phyloP scores from a whole-genome alignment of 2,113 vertebrate species.

The Periophthalmodon schlosseri region DNA sequence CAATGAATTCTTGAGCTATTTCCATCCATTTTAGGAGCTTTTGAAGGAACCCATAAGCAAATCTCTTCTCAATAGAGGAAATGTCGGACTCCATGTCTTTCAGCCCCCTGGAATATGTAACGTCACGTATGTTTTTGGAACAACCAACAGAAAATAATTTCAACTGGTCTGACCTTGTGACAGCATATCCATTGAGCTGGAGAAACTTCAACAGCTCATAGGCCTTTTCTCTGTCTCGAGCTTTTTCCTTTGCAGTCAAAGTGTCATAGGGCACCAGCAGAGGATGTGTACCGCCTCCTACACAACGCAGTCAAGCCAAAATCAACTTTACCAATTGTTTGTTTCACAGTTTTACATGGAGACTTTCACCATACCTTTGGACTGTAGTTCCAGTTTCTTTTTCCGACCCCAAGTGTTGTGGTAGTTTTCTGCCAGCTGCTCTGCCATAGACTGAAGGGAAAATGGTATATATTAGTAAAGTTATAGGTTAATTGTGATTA shows the following conservation, averaged over 20 bases:
- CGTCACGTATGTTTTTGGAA: neutral
- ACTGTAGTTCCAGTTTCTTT: slow-evolving; percentile 89
- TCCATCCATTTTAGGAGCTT: slow-evolving; percentile 94
- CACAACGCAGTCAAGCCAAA: slow-evolving; percentile 38
- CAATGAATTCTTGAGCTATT: slow-evolving; percentile 93
- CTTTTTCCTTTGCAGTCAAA: slow-evolving; percentile 93
- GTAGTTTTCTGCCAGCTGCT: slow-evolving; percentile 94
- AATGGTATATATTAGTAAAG: neutral
- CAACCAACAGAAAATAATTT: neutral
- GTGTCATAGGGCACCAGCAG: slow-evolving; percentile 93
- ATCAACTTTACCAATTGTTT: neutral
- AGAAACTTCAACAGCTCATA: slow-evolving; percentile 91
- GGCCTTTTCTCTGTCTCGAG: slow-evolving; percentile 90
- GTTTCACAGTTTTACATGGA: neutral
- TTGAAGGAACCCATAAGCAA: slow-evolving; percentile 92
- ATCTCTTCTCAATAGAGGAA: slow-evolving; percentile 94
- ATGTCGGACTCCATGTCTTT: slow-evolving; percentile 96
- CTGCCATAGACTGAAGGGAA: slow-evolving; percentile 86
- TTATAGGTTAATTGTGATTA: neutral
- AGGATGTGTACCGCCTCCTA: slow-evolving; percentile 90
- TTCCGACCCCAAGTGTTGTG: slow-evolving; percentile 96
- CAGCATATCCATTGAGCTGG: slow-evolving; percentile 90
- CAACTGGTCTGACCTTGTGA: slow-evolving; percentile 79
- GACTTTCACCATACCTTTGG: slow-evolving; percentile 80
- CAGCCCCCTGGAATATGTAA: slow-evolving; percentile 77